Percentiles rank a stretch among this genome's conserved stretches.
phyloP scores from a whole-genome alignment of 2,888 invertebrate species.

The Pelosia muscerda region DNA sequence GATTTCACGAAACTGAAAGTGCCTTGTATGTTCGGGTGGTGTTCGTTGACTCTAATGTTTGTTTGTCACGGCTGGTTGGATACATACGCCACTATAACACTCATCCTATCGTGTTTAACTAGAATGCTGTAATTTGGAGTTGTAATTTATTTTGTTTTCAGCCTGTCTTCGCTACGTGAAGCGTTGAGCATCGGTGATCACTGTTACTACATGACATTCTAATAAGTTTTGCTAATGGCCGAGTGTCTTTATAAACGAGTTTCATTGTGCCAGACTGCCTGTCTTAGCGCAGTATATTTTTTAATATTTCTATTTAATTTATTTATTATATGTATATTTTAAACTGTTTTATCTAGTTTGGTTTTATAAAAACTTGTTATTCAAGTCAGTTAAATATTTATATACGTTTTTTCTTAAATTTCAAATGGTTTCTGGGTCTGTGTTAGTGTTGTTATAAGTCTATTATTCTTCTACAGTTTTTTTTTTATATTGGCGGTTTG shows the following conservation, averaged over 20 bases:
- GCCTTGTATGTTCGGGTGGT: conserved; percentile 81
- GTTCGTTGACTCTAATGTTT: conserved; percentile 84
- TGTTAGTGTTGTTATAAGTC: background rate
- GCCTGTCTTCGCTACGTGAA: conserved; percentile 63
- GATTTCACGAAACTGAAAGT: conserved; percentile 85
- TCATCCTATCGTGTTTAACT: conserved; percentile 75
- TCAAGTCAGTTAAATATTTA: background rate
- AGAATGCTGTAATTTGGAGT: conserved; percentile 77
- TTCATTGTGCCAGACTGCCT: conserved; percentile 37
- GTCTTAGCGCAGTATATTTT: conserved; percentile 21
- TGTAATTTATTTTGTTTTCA: conserved; percentile 76
- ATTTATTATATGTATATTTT: conserved; percentile 18
- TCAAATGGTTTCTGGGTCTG: background rate
- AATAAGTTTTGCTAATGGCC: conserved; percentile 50
- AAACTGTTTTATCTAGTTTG: conserved; percentile 10
- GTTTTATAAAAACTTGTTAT: conserved; percentile 1
- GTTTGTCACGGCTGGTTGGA: conserved; percentile 82
- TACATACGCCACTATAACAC: conserved; percentile 62
- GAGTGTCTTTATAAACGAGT: conserved; percentile 34
- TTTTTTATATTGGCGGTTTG: too few species aligned
- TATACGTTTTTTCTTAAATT: background rate
- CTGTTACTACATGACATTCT: conserved; percentile 65
- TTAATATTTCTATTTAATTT: conserved; percentile 26
- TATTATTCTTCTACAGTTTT: too few species aligned
- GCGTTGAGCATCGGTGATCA: conserved; percentile 63